These are phyloP conservation scores for Lasiurus borealis DNA, from an alignment of 2,113 vertebrate genomes.

Conservation along the genomic window DNA sequence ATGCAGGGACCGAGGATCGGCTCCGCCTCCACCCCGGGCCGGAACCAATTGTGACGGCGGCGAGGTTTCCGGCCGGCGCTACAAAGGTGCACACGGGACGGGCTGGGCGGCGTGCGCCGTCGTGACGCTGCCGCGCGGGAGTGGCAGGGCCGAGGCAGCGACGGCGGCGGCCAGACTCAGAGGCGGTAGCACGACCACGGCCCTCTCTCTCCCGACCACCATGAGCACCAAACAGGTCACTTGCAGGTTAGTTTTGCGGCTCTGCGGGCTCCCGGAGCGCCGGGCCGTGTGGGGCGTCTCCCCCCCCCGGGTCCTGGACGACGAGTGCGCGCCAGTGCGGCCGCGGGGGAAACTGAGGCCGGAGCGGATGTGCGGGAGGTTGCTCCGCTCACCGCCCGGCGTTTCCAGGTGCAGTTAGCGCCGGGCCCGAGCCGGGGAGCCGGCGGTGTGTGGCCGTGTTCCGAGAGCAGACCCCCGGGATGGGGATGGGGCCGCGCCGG, in stretches of 20 bases:
- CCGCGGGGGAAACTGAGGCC: neutral
- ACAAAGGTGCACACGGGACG: neutral
- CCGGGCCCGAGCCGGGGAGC: neutral
- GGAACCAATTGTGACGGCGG: conserved; percentile 71
- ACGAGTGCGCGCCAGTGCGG: rapidly evolving
- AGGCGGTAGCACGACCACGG: neutral
- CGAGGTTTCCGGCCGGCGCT: conserved; percentile 69
- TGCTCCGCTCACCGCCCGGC: neutral
- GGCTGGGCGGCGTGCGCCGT: neutral
- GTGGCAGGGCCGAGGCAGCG: neutral
- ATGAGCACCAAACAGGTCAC: conserved; percentile 95
- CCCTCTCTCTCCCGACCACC: neutral
- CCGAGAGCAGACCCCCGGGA: too few species aligned
- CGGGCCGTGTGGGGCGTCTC: neutral
- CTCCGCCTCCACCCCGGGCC: neutral
- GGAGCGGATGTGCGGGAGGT: neutral
- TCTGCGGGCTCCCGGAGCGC: neutral
- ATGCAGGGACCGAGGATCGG: rapidly evolving
- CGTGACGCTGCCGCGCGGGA: conserved; percentile 47
- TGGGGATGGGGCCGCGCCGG: neutral
- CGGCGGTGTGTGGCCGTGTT: neutral
- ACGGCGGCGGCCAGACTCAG: neutral
- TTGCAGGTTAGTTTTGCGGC: conserved; percentile 91
- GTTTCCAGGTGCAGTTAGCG: neutral
- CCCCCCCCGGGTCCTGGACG: rapidly evolving